Conservation (phyloP, 2,113 vertebrate genomes). For the Myrmophylax atrothorax region DNA sequence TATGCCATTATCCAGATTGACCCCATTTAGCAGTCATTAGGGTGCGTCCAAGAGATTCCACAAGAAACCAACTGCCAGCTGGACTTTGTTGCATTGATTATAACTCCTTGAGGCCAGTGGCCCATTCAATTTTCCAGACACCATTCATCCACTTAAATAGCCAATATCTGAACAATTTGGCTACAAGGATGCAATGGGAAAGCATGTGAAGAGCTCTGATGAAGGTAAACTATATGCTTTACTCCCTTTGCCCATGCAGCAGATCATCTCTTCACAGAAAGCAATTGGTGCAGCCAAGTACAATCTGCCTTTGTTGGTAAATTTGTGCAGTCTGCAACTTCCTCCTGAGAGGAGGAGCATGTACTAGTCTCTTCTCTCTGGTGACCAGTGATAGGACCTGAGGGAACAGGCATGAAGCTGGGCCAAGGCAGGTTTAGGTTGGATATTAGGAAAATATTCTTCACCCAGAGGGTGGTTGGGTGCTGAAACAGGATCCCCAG, state of each 20-base stretch:
- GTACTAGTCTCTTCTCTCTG: background rate
- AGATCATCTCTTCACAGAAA: background rate
- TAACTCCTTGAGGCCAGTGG: background rate
- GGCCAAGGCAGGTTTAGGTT: background rate
- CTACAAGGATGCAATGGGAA: background rate
- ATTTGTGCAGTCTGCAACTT: background rate
- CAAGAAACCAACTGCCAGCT: background rate
- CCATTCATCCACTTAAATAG: background rate
- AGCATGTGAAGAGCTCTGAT: background rate
- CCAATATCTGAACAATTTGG: background rate
- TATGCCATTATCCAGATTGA: background rate
- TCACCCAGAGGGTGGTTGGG: background rate
- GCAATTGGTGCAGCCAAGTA: background rate
- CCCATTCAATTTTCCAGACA: background rate
- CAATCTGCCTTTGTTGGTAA: background rate
- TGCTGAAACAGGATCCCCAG: background rate
- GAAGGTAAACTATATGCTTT: background rate
- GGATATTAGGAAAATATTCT: background rate
- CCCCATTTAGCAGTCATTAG: background rate
- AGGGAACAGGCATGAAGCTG: background rate
- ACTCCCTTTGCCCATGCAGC: rapidly evolving
- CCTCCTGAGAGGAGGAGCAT: background rate
- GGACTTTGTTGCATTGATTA: background rate
- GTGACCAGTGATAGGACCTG: too few species aligned
- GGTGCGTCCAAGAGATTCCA: background rate